Conservation (phyloP, 2,797 vertebrate species). For the Sebastolobus altivelis region DNA sequence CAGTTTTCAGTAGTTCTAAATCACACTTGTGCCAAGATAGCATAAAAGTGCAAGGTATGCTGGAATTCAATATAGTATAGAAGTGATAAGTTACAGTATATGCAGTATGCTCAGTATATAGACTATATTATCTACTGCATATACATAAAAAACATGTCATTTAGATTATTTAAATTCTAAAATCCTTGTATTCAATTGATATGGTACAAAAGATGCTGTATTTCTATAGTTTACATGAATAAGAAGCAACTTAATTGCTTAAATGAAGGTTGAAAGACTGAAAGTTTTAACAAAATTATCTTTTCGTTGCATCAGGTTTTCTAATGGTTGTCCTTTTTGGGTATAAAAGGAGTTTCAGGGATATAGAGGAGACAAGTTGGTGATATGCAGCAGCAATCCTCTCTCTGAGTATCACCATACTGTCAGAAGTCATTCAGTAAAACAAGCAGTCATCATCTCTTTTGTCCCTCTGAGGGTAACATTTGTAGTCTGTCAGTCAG, state of each 20-base stretch:
- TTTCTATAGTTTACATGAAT: background rate
- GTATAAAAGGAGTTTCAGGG: background rate
- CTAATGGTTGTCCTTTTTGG: background rate
- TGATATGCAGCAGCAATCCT: constrained; percentile 1
- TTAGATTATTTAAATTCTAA: background rate
- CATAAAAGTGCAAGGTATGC: background rate
- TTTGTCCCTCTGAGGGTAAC: constrained; percentile 32
- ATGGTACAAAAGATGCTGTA: too few relatives aligned
- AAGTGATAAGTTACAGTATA: background rate
- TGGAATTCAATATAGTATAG: background rate
- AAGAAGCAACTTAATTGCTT: background rate
- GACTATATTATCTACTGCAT: background rate
- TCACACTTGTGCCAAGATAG: background rate
- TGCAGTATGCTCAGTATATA: background rate
- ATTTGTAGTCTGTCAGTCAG: constrained; percentile 20
- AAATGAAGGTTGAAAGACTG: background rate
- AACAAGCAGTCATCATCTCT: constrained; percentile 10
- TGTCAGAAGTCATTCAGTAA: constrained; percentile 39
- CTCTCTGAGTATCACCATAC: background rate
- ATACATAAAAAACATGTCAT: background rate
- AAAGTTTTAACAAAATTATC: background rate
- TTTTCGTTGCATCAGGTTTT: background rate
- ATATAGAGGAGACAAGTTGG: constrained; percentile 7
- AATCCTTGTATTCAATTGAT: background rate
- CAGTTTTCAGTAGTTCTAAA: background rate